phyloP scores from a whole-genome alignment of 2,113 vertebrate genomes.

The Ammodytes dubius region DNA sequence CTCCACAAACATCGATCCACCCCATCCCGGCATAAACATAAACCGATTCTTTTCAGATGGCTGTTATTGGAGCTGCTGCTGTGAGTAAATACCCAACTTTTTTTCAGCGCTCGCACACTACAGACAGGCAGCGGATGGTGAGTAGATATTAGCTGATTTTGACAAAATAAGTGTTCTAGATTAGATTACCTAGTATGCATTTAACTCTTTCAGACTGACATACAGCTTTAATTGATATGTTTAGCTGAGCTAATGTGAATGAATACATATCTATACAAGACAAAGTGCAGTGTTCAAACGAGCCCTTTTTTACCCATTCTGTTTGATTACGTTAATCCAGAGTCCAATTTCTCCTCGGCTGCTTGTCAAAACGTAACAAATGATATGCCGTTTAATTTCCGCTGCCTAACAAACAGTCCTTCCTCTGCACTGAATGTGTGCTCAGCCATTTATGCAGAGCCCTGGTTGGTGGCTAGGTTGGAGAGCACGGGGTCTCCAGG shows the following conservation, averaged over 20 bases:
- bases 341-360: neutral
- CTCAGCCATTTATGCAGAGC: constrained; percentile 6
- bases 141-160: too few relatives aligned
- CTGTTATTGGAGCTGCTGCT: too few relatives aligned
- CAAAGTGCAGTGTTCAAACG: neutral
- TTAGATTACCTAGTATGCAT: too few relatives aligned
- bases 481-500: constrained; percentile 2
- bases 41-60: too few relatives aligned
- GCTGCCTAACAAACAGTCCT: neutral
- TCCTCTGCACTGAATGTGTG: constrained; percentile 12
- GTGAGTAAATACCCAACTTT: too few relatives aligned
- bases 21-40: too few relatives aligned
- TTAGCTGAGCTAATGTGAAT: neutral
- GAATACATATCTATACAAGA: neutral
- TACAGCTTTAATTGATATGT: neutral
- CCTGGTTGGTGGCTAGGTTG: constrained; percentile 1
- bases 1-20: too few relatives aligned
- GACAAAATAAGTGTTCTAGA: too few relatives aligned
- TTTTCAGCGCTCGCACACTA: too few relatives aligned
- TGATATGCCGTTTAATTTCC: neutral
- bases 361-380: constrained; percentile 23
- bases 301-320: neutral
- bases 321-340: constrained; percentile 10
- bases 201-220: neutral
- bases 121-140: too few relatives aligned